Evolutionary conservation across 2,113 vertebrate species (phyloP).

Genomic region (Bungarus multicinctus): DNA sequence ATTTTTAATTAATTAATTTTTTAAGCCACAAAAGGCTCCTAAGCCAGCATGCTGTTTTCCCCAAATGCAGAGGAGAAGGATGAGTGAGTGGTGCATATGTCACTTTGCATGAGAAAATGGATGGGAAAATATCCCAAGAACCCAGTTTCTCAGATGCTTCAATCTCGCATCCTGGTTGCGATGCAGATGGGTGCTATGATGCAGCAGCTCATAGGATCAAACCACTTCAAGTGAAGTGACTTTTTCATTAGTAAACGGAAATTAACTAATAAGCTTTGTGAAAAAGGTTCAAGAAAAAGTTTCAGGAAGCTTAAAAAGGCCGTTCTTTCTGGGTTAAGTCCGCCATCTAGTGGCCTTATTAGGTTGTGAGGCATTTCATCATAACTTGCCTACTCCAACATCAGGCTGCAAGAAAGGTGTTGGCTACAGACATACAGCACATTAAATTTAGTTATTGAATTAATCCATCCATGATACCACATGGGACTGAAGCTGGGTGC

Average conservation of each 20-base stretch:
- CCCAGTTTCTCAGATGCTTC: neutral
- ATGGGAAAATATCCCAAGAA: neutral
- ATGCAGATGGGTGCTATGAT: neutral
- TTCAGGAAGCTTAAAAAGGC: neutral
- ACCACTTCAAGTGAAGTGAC: neutral
- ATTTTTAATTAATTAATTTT: too few relatives aligned
- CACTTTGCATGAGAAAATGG: neutral
- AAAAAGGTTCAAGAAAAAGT: neutral
- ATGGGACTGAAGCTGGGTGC: too few relatives aligned
- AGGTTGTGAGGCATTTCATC: neutral
- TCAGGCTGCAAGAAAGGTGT: neutral
- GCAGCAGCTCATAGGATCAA: neutral
- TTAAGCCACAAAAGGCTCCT: neutral
- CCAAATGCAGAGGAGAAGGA: neutral
- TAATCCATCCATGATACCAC: neutral
- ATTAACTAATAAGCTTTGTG: neutral
- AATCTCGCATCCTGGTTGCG: neutral
- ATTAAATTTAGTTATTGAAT: neutral
- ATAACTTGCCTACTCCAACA: neutral
- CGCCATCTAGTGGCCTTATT: neutral
- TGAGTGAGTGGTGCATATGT: neutral
- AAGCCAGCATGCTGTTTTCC: neutral
- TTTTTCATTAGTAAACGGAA: neutral
- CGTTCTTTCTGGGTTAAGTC: neutral
- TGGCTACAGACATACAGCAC: neutral